These are phyloP conservation scores for Linepithema humile DNA, from an alignment of 1,140 invertebrate genomes.

Conservation along the genomic window DNA sequence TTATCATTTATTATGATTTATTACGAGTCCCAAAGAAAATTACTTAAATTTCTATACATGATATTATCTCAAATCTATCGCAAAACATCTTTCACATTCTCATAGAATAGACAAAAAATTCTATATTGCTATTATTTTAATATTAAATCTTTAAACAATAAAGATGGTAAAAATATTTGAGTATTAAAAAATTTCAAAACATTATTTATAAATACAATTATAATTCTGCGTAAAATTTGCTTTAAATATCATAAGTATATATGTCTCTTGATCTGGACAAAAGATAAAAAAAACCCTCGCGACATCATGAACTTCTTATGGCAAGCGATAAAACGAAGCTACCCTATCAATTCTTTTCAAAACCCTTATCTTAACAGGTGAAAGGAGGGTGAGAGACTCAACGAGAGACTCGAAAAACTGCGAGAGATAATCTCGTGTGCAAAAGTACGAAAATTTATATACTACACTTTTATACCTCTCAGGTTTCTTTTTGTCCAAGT, in stretches of 20 bases:
- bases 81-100: background rate
- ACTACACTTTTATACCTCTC: background rate
- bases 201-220: background rate
- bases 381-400: background rate
- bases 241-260: background rate
- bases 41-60: background rate
- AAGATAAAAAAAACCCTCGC: background rate
- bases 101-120: background rate
- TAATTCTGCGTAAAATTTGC: background rate
- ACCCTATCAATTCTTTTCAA: slow-evolving; percentile 4
- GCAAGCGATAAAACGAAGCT: background rate
- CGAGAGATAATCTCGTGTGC: background rate
- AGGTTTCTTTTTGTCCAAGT: background rate
- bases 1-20: background rate
- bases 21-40: background rate
- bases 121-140: background rate
- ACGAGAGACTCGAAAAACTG: too few relatives aligned
- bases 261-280: background rate
- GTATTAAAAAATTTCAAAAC: background rate
- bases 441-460: background rate
- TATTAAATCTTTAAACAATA: background rate
- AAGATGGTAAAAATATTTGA: background rate
- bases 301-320: background rate
- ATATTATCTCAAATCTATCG: background rate
- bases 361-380: background rate